Evolutionary conservation across 2,888 invertebrate genomes (phyloP), one percentile per base, ranked within the genome.

Genomic region (Apodemia hepburni): DNA sequence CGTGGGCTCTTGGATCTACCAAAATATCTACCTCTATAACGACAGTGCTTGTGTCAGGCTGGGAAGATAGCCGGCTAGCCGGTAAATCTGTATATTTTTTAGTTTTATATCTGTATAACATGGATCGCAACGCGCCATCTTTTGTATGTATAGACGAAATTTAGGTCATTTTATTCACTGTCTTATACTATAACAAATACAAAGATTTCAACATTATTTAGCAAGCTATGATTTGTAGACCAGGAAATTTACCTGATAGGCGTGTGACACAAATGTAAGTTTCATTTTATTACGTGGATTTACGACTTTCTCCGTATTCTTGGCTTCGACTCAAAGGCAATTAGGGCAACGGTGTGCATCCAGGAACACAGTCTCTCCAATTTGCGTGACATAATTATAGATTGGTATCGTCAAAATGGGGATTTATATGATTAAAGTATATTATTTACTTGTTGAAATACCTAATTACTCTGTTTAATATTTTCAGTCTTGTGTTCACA

Each of bases 251-350:
- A 51, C 42, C 22, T 60, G n/a, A 45, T 57, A 57, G 42, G 58
- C 45, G 61, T 18, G 60, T 17, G 35, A 60, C 60, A 60, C 61
- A 45, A 42, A 61, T 51, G 42, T 33, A 57, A 51, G 51, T 58
- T 42, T 18, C 57, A 58, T 61, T 61, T 18, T 45, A 29, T 45
- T 42, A 61, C 49, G 35, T 29, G 33, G 42, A 61, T 61, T 82
- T 79, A 73, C 73, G 70, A 79, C 86, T 87, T 86, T 87, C 85
- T 81, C 81, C 75, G 80, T 83, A 83, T 79, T 83, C 78, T 86
- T 88, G 87, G 87, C 86, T 74, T 75, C 72, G 69, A 72, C 77
- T 87, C 87, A 89, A 85, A 84, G 81, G 79, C 79, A 85, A 81
- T 73, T 82, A 80, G 87, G 85, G 75, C 70, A 76, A 69, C 68